Evolutionary conservation across 2,888 invertebrate species (phyloP).

Genomic region (Uloborus plumipes): DNA sequence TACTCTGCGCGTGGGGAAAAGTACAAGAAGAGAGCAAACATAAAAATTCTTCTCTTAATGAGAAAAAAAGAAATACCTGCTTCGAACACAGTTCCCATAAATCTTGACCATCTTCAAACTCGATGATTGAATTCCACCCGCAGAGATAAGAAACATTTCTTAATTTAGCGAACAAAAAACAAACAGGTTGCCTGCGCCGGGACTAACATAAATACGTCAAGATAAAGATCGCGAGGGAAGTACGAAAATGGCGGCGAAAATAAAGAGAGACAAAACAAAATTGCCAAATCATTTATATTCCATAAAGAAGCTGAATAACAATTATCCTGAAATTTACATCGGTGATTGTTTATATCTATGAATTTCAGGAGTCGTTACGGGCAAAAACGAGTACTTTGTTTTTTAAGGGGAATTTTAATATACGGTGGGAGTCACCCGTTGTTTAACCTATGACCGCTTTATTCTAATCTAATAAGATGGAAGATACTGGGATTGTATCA

Average conservation of each 20-base stretch:
- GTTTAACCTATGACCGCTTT: slow-evolving; percentile 33
- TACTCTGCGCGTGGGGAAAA: too few relatives aligned
- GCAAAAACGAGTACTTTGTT: slow-evolving; percentile 1
- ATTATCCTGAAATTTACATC: slow-evolving; percentile 21
- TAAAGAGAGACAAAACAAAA: neutral
- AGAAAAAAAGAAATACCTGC: too few relatives aligned
- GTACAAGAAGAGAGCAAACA: too few relatives aligned
- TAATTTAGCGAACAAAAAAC: too few relatives aligned
- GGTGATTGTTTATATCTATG: slow-evolving; percentile 15
- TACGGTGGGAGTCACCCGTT: slow-evolving; percentile 27
- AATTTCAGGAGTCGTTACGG: slow-evolving; percentile 14
- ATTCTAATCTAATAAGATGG: slow-evolving; percentile 37
- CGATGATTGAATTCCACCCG: too few relatives aligned
- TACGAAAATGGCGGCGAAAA: too few relatives aligned
- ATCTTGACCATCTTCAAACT: too few relatives aligned
- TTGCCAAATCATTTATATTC: slow-evolving; percentile 1
- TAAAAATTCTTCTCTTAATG: too few relatives aligned
- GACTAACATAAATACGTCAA: neutral
- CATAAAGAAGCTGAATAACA: slow-evolving; percentile 7
- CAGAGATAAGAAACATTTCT: too few relatives aligned
- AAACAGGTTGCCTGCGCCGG: too few relatives aligned
- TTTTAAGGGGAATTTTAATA: neutral
- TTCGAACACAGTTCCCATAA: too few relatives aligned
- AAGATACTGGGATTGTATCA: neutral
- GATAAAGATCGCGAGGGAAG: neutral